Base-by-base conservation (phyloP, 1,140 invertebrate species). In the Harlomillsia oculata region DNA sequence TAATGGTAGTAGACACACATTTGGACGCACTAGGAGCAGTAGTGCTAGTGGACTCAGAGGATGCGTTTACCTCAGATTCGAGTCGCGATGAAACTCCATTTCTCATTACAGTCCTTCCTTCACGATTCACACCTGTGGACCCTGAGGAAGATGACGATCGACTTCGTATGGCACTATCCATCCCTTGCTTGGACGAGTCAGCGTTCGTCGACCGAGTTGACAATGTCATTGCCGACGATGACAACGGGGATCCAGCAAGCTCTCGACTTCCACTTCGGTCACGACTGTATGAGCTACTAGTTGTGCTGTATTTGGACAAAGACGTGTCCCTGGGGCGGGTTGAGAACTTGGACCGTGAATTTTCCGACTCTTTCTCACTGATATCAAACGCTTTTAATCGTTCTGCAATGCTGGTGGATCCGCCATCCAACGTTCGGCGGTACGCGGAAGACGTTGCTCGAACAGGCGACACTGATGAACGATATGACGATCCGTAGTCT, bases 241-340 rank as follows among this genome's bases (percentile, higher is more conserved):
- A 25, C 8, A 53, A 37, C 0, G 63, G 55, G 9, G 55, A 59
- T 18, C 28, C 16, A 1, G 21, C 53, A 13, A 54, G 39, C 23
- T 61, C 63, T 26, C 63, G 59, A 45, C 63, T 64, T 5, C 52
- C 56, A 43, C 63, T 64, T 20, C 63, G 59, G 23, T 64, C 63
- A 16, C 61, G 52, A 41, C 41, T 49, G 11, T 53, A 52, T 6
- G 32, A 55, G 29, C 41, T 34, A 3, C 20, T 26, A 34, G 46
- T 49, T 2, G 55, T 37, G 6, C 46, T 56, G 5, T 43, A 46
- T 11, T 21, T 30, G 18, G 30, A 21, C 14, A 53, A 18, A 14
- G 54, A 57, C 13, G 48, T 46, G 21, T 56, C 54, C 30, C 45
- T 9, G n/a, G 49, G 40, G 20, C 53, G 39, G 16, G 53, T 37